Conservation (phyloP, 2,888 invertebrate species). For the Cataglyphis livida region DNA sequence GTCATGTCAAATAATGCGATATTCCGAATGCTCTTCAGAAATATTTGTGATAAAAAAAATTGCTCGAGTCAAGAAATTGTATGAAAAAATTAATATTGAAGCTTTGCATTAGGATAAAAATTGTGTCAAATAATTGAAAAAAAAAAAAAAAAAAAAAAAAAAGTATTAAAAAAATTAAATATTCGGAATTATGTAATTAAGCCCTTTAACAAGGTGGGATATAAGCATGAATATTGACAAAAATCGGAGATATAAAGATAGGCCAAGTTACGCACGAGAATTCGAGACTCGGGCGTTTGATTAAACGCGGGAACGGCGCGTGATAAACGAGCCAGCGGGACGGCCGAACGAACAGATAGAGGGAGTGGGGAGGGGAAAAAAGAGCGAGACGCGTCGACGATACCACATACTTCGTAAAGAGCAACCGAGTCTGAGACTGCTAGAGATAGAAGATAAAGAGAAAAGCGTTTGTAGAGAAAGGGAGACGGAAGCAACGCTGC, state of each 20-base stretch:
- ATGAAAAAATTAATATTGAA: not conserved
- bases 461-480: slow-evolving; percentile 43
- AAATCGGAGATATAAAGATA: slow-evolving; percentile 34
- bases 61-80: not conserved
- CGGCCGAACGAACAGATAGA: slow-evolving; percentile 20
- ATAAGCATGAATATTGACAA: slow-evolving; percentile 23
- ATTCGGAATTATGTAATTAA: not conserved
- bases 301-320: slow-evolving; percentile 56
- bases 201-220: slow-evolving; percentile 3
- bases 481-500: slow-evolving; percentile 23
- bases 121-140: not conserved
- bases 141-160: not conserved
- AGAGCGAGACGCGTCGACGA: slow-evolving; percentile 25
- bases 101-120: not conserved
- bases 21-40: slow-evolving; percentile 31
- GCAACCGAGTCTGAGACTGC: slow-evolving; percentile 30
- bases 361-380: slow-evolving; percentile 11
- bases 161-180: not conserved
- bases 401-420: slow-evolving; percentile 32
- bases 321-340: slow-evolving; percentile 46
- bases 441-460: slow-evolving; percentile 46
- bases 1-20: slow-evolving; percentile 16
- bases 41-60: not conserved
- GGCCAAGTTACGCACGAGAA: slow-evolving; percentile 57
- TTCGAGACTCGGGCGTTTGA: slow-evolving; percentile 60